A percentile compares a stretch with the other conserved stretches of the same genome.
Conservation (phyloP, 2,888 invertebrate genomes). For the Tinea semifulvella region DNA sequence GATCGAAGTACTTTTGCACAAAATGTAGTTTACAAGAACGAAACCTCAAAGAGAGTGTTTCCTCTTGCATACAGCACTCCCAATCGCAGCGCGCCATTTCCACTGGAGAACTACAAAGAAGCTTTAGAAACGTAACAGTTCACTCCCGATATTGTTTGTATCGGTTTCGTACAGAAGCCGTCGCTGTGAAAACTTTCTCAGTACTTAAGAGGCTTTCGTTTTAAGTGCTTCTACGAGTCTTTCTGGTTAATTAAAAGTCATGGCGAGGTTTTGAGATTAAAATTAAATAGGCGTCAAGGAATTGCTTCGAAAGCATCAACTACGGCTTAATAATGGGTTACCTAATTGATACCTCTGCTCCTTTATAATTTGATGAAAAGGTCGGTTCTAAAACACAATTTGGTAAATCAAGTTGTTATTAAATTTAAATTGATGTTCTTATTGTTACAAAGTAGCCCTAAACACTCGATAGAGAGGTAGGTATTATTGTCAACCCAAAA, state of each 20-base stretch:
- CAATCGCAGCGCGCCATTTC: conserved; percentile 28
- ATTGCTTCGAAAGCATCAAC: conserved; percentile 29
- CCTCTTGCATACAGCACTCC: conserved; percentile 23
- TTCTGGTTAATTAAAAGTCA: conserved; percentile 10
- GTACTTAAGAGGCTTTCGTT: conserved; percentile 27
- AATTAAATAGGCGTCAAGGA: conserved; percentile 42
- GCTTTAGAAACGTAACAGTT: conserved; percentile 24
- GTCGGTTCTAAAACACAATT: neutral
- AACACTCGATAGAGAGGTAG: too few relatives aligned
- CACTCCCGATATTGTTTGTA: conserved; percentile 22
- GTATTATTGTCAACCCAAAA: too few relatives aligned
- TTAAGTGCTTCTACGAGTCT: conserved; percentile 25
- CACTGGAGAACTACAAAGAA: conserved; percentile 25
- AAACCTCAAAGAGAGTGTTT: conserved; percentile 4
- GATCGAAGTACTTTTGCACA: conserved; percentile 1
- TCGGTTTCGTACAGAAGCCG: conserved; percentile 25
- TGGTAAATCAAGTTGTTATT: conserved; percentile 1
- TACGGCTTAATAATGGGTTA: neutral
- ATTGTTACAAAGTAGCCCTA: too few relatives aligned
- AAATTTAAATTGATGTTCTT: neutral
- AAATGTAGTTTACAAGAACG: neutral
- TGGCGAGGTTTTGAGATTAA: conserved; percentile 28
- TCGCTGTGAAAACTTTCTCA: conserved; percentile 23
- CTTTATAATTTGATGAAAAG: conserved; percentile 3
- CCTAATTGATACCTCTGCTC: neutral